Evolutionary conservation across 2,797 vertebrate genomes (phyloP).

Genomic region (Rhynchonycteris naso): DNA sequence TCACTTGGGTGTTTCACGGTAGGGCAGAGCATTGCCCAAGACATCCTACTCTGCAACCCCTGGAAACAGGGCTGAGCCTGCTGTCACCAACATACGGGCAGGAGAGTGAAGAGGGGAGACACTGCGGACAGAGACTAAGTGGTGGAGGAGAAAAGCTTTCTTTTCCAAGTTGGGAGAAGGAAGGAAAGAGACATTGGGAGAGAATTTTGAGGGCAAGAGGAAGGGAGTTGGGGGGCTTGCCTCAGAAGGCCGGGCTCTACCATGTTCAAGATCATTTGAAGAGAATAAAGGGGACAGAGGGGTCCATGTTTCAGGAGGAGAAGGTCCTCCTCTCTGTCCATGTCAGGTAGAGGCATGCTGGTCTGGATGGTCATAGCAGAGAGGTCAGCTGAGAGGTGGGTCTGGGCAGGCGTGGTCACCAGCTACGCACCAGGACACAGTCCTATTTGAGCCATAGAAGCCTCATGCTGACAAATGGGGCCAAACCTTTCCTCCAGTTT

Average conservation of each 20-base stretch:
- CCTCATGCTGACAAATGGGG: neutral
- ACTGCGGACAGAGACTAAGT: neutral
- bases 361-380: neutral
- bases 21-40: neutral
- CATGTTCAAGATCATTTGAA: neutral
- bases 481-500: neutral
- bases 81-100: neutral
- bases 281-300: neutral
- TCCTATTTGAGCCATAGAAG: neutral
- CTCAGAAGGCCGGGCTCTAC: neutral
- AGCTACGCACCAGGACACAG: neutral
- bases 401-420: neutral
- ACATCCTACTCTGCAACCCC: neutral
- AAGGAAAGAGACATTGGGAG: neutral
- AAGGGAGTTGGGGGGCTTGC: neutral
- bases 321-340: neutral
- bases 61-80: neutral
- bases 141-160: neutral
- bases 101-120: neutral
- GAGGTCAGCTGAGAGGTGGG: neutral
- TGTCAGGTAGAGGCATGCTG: neutral
- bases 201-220: neutral
- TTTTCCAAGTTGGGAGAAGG: neutral
- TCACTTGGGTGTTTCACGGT: neutral
- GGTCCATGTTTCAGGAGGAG: neutral